Conservation (phyloP, 2,113 vertebrate species). For the Dinomys branickii region DNA sequence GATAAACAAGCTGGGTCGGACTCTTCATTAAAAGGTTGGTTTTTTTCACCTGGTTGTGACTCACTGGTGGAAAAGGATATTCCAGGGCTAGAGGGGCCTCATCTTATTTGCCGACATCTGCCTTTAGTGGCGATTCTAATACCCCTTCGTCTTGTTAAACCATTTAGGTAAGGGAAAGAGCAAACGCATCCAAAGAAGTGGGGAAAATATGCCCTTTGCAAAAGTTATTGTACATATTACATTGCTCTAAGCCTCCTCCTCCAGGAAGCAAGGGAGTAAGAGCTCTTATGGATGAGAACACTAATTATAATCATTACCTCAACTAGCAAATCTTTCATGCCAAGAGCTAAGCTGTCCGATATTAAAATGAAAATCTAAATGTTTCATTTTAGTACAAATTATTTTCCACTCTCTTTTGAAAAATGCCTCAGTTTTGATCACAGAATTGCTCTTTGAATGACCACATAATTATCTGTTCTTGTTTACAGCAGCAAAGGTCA, state of each 20-base stretch:
- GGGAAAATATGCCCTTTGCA: background rate
- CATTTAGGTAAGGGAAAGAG: background rate
- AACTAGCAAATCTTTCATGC: conserved; percentile 71
- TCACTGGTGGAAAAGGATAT: background rate
- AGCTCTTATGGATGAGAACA: conserved; percentile 39
- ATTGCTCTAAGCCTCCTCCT: background rate
- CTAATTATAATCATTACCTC: conserved; percentile 71
- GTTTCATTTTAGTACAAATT: conserved; percentile 66
- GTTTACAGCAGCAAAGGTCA: conserved; percentile 80
- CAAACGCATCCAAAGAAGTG: background rate
- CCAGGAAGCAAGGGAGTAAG: conserved; percentile 47
- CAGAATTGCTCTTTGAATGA: conserved; percentile 72
- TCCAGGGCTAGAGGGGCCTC: background rate
- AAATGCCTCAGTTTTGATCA: conserved; percentile 74
- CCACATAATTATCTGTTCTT: conserved; percentile 74
- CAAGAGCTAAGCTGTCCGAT: conserved; percentile 69
- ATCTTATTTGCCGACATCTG: background rate
- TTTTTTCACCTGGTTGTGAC: conserved; percentile 26
- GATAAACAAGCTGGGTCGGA: background rate
- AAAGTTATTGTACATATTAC: background rate
- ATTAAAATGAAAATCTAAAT: background rate
- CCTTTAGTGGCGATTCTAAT: background rate
- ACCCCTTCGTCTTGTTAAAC: background rate
- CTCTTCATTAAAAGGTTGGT: background rate
- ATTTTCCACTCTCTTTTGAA: conserved; percentile 64